Evolutionary conservation across 2,113 vertebrate genomes (phyloP).

Genomic region (Syrmaticus mikado): DNA sequence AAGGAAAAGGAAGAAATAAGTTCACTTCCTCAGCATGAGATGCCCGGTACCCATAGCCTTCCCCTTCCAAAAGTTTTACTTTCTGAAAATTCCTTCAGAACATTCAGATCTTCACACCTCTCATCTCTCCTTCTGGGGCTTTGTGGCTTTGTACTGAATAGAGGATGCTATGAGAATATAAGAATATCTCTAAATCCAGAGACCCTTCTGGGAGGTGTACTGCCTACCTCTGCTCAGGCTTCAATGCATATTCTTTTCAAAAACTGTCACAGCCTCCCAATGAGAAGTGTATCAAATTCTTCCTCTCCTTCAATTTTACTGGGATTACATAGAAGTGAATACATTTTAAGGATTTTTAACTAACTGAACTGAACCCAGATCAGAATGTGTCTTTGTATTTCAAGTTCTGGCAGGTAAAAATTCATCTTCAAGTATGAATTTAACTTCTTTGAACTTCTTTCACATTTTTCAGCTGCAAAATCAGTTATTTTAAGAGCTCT

Average conservation of each 20-base stretch:
- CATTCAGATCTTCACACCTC: background rate
- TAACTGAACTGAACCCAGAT: background rate
- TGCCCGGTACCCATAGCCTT: background rate
- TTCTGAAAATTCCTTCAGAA: background rate
- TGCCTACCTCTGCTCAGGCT: background rate
- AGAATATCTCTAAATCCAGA: background rate
- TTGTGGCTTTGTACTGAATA: background rate
- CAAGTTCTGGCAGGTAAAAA: background rate
- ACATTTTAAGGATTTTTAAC: background rate
- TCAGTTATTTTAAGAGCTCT: background rate
- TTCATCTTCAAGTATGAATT: background rate
- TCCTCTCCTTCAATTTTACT: background rate
- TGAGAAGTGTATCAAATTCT: background rate
- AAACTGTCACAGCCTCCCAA: background rate
- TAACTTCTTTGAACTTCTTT: background rate
- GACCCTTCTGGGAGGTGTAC: background rate
- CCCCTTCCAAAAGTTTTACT: rapidly evolving
- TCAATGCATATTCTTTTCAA: background rate
- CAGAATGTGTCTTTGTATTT: background rate
- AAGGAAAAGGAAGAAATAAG: background rate
- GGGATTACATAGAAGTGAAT: background rate
- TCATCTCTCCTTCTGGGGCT: background rate
- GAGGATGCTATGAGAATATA: background rate
- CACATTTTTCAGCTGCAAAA: background rate
- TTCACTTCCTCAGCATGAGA: background rate